Evolutionary conservation across 2,888 invertebrate genomes (phyloP).

Genomic region (Biston betularia): DNA sequence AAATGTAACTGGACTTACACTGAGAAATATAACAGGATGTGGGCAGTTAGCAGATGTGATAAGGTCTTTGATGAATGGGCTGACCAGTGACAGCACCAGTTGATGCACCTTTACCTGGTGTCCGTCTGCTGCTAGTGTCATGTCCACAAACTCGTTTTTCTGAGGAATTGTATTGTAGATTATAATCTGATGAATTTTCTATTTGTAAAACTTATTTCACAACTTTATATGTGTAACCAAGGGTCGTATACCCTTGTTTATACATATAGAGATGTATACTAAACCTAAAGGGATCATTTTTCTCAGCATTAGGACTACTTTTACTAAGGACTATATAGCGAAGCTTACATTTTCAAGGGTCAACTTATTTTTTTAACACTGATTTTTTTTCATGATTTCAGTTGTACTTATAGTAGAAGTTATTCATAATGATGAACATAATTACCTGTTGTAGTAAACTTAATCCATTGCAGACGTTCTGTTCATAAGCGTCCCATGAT

Average conservation of each 20-base stretch:
- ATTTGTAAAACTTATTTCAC: background rate
- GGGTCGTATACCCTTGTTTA: no score
- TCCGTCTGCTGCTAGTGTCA: slow-evolving; percentile 64
- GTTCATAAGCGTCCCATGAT: slow-evolving; percentile 66
- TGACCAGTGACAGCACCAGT: slow-evolving; percentile 71
- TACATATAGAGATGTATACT: no score
- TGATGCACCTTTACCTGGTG: slow-evolving; percentile 77
- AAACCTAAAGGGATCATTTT: background rate
- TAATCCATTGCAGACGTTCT: slow-evolving; percentile 65
- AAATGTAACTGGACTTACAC: slow-evolving; percentile 70
- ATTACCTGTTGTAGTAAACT: slow-evolving; percentile 67
- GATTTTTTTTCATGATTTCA: no score
- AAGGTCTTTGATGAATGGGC: slow-evolving; percentile 75
- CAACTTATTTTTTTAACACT: no score
- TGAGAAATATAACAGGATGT: slow-evolving; percentile 77
- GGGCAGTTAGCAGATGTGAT: slow-evolving; percentile 67
- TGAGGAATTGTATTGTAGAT: background rate
- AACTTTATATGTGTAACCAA: no score
- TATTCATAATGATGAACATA: no score
- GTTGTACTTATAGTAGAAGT: no score
- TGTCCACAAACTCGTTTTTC: slow-evolving; percentile 1
- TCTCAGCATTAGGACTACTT: no score
- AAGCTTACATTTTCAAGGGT: no score
- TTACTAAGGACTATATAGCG: no score
- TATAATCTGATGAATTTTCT: no score